These are phyloP conservation scores for Sarcophilus harrisii DNA, from an alignment of 2,797 vertebrate species.

Conservation along the genomic window DNA sequence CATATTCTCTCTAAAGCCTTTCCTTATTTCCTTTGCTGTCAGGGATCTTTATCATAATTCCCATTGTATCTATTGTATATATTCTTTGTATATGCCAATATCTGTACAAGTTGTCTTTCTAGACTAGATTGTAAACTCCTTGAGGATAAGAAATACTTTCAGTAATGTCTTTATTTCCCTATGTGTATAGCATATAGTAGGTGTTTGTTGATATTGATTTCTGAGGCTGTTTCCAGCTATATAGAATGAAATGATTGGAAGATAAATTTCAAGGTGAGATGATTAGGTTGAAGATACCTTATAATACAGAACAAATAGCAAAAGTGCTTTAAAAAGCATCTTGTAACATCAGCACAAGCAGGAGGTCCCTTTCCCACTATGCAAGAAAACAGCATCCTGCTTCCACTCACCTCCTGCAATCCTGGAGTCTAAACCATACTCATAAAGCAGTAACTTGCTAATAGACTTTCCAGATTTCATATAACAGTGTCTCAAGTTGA, in stretches of 20 bases:
- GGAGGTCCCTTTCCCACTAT: background rate
- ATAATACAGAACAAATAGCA: background rate
- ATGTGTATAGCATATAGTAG: background rate
- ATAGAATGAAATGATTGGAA: background rate
- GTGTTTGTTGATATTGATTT: background rate
- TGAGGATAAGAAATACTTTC: background rate
- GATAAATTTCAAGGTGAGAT: background rate
- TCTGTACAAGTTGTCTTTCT: background rate
- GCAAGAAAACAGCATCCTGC: background rate
- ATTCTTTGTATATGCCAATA: background rate
- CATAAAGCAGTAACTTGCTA: conserved; percentile 52
- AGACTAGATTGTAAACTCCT: background rate
- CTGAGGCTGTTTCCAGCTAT: background rate
- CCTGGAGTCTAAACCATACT: background rate
- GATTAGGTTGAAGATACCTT: background rate
- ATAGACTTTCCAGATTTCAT: conserved; percentile 74
- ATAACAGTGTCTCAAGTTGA: conserved; percentile 63
- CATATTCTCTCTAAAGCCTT: background rate
- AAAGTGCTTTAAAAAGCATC: background rate
- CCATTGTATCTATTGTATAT: background rate
- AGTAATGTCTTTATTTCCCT: background rate
- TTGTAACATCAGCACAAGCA: background rate
- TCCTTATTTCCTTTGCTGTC: background rate
- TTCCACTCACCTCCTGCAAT: background rate
- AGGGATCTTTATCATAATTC: background rate